Percentiles rank a stretch among this genome's conserved stretches.
These are phyloP conservation scores for Poeciliopsis turneri DNA, from an alignment of 2,797 vertebrate genomes.

Conservation along the genomic window DNA sequence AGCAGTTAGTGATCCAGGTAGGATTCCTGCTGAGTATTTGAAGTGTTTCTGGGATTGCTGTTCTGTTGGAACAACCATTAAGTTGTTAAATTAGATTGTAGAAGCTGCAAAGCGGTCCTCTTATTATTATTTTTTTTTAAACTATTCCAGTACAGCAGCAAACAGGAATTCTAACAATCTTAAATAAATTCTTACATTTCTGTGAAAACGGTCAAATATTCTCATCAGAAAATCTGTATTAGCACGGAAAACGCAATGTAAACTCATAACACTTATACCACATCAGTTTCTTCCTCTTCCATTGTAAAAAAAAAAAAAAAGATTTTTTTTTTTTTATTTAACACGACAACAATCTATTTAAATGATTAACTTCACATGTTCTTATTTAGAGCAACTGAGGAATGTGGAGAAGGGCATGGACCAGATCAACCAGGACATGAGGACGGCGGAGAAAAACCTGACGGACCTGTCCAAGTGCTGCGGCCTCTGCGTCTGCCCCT, in stretches of 20 bases:
- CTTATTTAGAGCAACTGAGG: conserved; percentile 88
- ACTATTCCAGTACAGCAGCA: too few species aligned
- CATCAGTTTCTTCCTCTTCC: background rate
- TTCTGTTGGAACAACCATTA: too few species aligned
- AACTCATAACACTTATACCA: too few species aligned
- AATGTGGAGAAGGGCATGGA: conserved; percentile 93
- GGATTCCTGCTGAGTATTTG: too few species aligned
- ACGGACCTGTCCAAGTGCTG: conserved; percentile 97
- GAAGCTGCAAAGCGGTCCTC: too few species aligned
- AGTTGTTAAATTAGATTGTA: too few species aligned
- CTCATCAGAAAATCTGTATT: too few species aligned
- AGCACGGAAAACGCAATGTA: too few species aligned
- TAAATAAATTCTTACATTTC: background rate
- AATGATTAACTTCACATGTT: background rate
- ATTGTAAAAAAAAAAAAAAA: background rate
- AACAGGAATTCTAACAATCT: too few species aligned
- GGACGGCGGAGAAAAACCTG: conserved; percentile 92
- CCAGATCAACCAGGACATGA: conserved; percentile 98
- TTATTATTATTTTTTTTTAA: too few species aligned
- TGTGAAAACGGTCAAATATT: background rate
- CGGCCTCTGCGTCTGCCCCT: conserved; percentile 95
- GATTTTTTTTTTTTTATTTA: background rate
- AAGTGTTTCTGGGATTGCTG: too few species aligned
- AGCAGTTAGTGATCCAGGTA: too few species aligned
- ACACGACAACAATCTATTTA: background rate